These are phyloP conservation scores for Thereva nobilitata DNA, from an alignment of 2,888 invertebrate genomes.

Conservation along the genomic window DNA sequence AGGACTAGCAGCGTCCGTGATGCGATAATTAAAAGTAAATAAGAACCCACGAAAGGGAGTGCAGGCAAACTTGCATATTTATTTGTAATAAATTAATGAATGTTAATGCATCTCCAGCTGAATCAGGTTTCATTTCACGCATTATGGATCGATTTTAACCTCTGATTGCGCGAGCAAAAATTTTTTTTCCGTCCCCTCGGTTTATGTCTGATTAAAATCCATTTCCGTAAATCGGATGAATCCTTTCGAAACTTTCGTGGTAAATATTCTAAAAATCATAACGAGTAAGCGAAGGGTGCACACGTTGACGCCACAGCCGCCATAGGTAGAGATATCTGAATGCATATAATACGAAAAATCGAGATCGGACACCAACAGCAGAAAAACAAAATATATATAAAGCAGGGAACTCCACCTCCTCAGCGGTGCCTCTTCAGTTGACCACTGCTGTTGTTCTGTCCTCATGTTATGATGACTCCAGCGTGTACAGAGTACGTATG, in stretches of 20 bases:
- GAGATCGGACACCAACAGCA: constrained; percentile 13
- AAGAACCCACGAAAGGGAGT: no score
- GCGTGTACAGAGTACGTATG: background rate
- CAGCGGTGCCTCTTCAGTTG: constrained; percentile 1
- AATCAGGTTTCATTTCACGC: no score
- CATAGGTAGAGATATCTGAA: background rate
- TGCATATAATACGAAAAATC: constrained; percentile 10
- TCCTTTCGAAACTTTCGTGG: constrained; percentile 17
- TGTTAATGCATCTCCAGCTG: no score
- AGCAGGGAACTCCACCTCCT: constrained; percentile 18
- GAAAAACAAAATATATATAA: background rate
- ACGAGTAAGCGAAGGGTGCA: constrained; percentile 10
- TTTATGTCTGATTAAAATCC: constrained; percentile 13
- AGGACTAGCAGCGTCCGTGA: background rate
- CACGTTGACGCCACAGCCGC: background rate
- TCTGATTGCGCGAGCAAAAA: background rate
- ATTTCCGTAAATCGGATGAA: constrained; percentile 19
- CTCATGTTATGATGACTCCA: constrained; percentile 29
- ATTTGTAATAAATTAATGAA: no score
- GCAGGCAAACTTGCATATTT: no score
- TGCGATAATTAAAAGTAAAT: no score
- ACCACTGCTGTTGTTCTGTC: constrained; percentile 26
- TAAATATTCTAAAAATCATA: constrained; percentile 24
- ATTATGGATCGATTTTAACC: no score
- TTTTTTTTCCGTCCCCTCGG: background rate